Percentiles rank a stretch among this genome's conserved stretches.
Evolutionary conservation across 2,888 invertebrate species (phyloP).

Genomic region (Apeira syringaria): DNA sequence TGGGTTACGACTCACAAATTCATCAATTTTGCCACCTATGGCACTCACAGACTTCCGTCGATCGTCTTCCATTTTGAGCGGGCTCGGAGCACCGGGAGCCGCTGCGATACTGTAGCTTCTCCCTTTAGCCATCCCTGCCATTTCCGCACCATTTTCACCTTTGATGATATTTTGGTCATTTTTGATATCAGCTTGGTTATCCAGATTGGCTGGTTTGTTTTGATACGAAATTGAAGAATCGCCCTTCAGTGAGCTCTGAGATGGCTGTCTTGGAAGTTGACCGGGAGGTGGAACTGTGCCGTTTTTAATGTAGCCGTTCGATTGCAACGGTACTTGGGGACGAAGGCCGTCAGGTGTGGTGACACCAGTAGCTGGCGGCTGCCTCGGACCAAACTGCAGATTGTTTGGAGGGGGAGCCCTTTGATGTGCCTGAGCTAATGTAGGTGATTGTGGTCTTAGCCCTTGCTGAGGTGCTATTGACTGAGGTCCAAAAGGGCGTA

Average conservation of each 20-base stretch:
- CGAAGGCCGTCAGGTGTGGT: slow-evolving; percentile 65
- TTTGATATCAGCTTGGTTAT: slow-evolving; percentile 58
- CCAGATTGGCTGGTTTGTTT: slow-evolving; percentile 75
- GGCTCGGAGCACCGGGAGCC: slow-evolving; percentile 73
- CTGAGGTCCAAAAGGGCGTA: slow-evolving; percentile 66
- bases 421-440: slow-evolving; percentile 54
- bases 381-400: slow-evolving; percentile 77
- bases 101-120: slow-evolving; percentile 82
- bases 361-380: slow-evolving; percentile 55
- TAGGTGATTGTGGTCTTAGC: slow-evolving; percentile 59
- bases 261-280: slow-evolving; percentile 67
- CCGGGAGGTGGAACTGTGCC: slow-evolving; percentile 41
- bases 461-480: slow-evolving; percentile 63
- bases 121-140: slow-evolving; percentile 72
- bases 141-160: slow-evolving; percentile 64
- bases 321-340: slow-evolving; percentile 47
- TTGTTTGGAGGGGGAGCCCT: slow-evolving; percentile 76
- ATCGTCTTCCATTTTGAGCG: slow-evolving; percentile 74
- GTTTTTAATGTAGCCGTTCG: slow-evolving; percentile 59
- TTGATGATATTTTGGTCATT: slow-evolving; percentile 60
- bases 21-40: slow-evolving; percentile 70
- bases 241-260: slow-evolving; percentile 66
- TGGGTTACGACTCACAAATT: slow-evolving; percentile 61
- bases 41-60: slow-evolving; percentile 77
- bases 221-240: slow-evolving; percentile 57